Evolutionary conservation across 2,113 vertebrate genomes (phyloP).

Genomic region (Gymnorhina tibicen): DNA sequence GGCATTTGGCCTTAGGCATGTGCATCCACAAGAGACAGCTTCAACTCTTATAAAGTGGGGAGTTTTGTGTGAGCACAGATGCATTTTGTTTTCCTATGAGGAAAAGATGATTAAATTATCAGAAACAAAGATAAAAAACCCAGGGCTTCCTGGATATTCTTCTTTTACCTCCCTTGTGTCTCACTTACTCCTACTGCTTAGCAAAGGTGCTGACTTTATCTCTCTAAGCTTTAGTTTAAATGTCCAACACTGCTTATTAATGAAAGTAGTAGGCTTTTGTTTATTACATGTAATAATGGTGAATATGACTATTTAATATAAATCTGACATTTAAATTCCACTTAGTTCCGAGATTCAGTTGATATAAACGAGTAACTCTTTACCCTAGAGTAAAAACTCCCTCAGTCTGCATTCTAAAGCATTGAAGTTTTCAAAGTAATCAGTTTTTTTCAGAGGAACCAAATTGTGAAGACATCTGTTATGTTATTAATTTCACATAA

Average conservation of each 20-base stretch:
- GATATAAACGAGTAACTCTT: constrained; percentile 78
- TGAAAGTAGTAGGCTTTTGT: constrained; percentile 77
- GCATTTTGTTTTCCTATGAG: constrained; percentile 80
- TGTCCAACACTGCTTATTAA: constrained; percentile 76
- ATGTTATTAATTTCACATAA: constrained; percentile 99
- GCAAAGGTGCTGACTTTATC: constrained; percentile 60
- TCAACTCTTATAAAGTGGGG: constrained; percentile 73
- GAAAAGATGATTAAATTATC: constrained; percentile 85
- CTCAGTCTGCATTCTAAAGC: constrained; percentile 76
- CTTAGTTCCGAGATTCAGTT: constrained; percentile 76
- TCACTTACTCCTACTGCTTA: constrained; percentile 66
- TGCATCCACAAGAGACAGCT: constrained; percentile 59
- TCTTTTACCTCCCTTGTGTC: constrained; percentile 36
- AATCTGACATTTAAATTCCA: constrained; percentile 90
- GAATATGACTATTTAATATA: constrained; percentile 87
- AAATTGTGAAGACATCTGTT: constrained; percentile 97
- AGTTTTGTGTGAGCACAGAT: constrained; percentile 80
- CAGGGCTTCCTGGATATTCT: constrained; percentile 64
- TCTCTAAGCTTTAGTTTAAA: constrained; percentile 75
- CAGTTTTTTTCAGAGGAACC: constrained; percentile 80
- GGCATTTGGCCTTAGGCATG: constrained; percentile 74
- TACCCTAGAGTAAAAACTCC: constrained; percentile 76
- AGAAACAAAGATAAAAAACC: constrained; percentile 68
- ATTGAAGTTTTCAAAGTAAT: constrained; percentile 86
- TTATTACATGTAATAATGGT: constrained; percentile 80